Evolutionary conservation across 2,113 vertebrate genomes (phyloP).

Genomic region (Terrapene triunguis): DNA sequence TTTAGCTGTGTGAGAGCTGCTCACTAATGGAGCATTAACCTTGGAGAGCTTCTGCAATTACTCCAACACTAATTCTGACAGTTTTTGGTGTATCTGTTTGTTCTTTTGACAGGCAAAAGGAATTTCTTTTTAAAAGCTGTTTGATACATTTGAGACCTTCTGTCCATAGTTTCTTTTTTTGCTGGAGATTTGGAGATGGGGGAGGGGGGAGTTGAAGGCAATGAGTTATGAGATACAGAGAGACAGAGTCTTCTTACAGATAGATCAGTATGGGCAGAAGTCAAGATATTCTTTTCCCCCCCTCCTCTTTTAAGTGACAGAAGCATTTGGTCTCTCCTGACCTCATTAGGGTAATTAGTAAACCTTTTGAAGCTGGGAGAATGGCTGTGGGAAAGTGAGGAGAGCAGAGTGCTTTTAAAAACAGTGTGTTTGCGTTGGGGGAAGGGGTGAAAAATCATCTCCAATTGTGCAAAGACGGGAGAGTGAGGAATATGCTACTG

Average conservation of each 20-base stretch:
- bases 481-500: fast-evolving
- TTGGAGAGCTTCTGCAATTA: slow-evolving; percentile 77
- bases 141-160: slow-evolving; percentile 74
- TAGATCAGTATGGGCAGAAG: background rate
- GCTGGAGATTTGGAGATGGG: background rate
- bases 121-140: slow-evolving; percentile 72
- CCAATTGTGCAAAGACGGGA: fast-evolving
- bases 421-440: background rate
- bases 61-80: slow-evolving; percentile 68
- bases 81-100: slow-evolving; percentile 56
- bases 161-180: slow-evolving; percentile 27
- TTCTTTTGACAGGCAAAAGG: slow-evolving; percentile 66
- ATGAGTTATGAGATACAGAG: background rate
- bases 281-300: background rate
- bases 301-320: slow-evolving; percentile 52
- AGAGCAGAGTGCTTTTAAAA: slow-evolving; percentile 46
- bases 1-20: slow-evolving; percentile 72
- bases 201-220: fast-evolving
- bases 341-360: slow-evolving; percentile 84
- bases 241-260: background rate
- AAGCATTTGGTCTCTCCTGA: slow-evolving; percentile 79
- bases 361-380: slow-evolving; percentile 81
- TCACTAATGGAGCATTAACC: slow-evolving; percentile 81
- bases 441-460: slow-evolving; percentile 3
- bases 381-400: slow-evolving; percentile 52